Base-by-base conservation (phyloP, 2,888 invertebrate species). In the Lasioglossum zephyrum region DNA sequence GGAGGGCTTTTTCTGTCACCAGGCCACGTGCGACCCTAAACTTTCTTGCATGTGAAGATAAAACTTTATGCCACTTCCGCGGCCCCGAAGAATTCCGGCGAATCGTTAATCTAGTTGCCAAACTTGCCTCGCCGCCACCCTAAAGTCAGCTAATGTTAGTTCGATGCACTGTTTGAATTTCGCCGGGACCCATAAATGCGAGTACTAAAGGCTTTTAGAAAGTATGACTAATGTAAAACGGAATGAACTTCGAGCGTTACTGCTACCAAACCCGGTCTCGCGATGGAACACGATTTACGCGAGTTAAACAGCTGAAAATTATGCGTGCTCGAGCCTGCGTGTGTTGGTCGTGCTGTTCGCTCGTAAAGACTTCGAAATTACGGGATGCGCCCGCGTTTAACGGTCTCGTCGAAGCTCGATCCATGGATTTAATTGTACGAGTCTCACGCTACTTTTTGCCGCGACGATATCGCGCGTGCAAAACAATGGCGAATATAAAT, bases 41-140 rank as follows among this genome's bases (percentile, higher is more conserved):
- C 77, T 87, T 87, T 86, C 87, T 80, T 77, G 80, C 83, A 77
- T 86, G 87, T 57, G 74, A 87, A 86, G 83, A 80, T 86, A 86
- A 86, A 87, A 87, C 79, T 86, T 86, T 86, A 77, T 57, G 79
- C 53, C 74, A 39, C 76, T 69, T 49, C 66, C 76, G 66, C 31
- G 57, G 70, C 36, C 13, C 13, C 66, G 72, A 87, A 82, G 87
- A 86, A 87, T 87, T 87, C 80, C 73, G 69, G 44, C 63, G 87
- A 83, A 86, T 87, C 87, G 87, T 87, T 87, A 86, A 86, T 86
- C 87, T 83, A 70, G 39, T 39, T 72, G 47, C 47, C 53, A 57
- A 82, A 80, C 74, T 83, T 76, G 60, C 75, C 57, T n/a, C 31
- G n/a, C 31, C 44, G 70, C 57, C 69, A 18, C 22, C 73, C 76